Base-by-base conservation (phyloP, 2,113 vertebrate species). In the Mirounga angustirostris region DNA sequence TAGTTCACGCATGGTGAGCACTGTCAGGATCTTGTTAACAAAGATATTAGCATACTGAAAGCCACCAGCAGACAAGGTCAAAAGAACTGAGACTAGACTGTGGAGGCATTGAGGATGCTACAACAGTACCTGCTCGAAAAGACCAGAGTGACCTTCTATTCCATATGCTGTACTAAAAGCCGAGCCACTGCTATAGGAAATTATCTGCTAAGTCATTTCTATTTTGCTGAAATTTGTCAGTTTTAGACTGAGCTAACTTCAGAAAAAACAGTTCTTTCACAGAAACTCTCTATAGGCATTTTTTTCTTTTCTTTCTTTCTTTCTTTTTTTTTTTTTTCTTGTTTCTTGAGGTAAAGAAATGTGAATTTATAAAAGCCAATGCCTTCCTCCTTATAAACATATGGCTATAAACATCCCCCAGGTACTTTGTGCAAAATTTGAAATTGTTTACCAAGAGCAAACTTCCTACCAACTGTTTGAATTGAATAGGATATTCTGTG, bases 11-110 rank as follows among this genome's bases (percentile, higher is more conserved):
- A 7, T n/a, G 4, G 36, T 4, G 4, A 82, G 14, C 61, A 80
- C 19, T 52, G 8, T 88, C 79, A 95, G 59, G 22, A 33, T 78
- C 30, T 91, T 96, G 65, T 79, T 93, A 94, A 40, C 36, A 71
- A 4, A 94, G 36, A 69, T 59, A 52, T 58, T 30, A 82, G 14
- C 36, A 52, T 58, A 56, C 16, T 56, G 74, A 80, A 83, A 94
- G 61, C 9, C 50, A 80, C 59, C 12, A 43, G 61, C 43, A 96
- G 33, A 94, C 74, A 85, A 79, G 19, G 22, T 24, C 28, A 63
- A 90, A 93, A 82, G 82, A 83, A 26, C 28, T 50, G 43, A 84
- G 69, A 43, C 9, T 36, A 82, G 63, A 59, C 71, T 58, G 9
- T 6, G 1, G 46, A 74, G 43, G 50, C 24, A 50, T 0, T 54